A percentile compares a stretch with the other conserved stretches of the same genome.
phyloP scores from a whole-genome alignment of 2,113 vertebrate species.

The Nettapus auritus region DNA sequence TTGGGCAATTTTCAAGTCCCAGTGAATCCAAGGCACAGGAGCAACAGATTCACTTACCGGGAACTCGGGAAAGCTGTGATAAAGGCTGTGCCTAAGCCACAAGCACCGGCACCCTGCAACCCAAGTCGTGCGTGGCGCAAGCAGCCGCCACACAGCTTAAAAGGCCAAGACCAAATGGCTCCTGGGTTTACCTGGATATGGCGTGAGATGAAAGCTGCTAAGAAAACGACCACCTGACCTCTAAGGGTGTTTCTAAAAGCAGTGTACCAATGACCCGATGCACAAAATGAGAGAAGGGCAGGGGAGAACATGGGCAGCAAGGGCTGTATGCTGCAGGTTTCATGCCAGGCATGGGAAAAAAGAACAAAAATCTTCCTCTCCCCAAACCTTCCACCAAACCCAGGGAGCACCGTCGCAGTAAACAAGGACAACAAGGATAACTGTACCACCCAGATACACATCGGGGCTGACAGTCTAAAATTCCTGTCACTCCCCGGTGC shows the following conservation, averaged over 20 bases:
- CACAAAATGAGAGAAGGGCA: background rate
- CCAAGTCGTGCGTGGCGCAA: background rate
- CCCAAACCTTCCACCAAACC: background rate
- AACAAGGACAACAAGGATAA: accelerated
- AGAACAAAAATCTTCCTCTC: background rate
- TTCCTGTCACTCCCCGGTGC: background rate
- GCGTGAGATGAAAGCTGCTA: background rate
- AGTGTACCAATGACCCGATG: background rate
- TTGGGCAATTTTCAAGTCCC: background rate
- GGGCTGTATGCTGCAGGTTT: background rate
- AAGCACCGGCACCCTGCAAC: background rate
- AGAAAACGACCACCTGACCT: background rate
- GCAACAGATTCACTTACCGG: background rate
- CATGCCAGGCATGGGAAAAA: background rate
- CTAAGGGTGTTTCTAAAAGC: background rate
- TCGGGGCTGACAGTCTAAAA: background rate
- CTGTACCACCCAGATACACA: background rate
- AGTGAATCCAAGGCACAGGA: background rate
- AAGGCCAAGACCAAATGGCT: background rate
- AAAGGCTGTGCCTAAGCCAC: background rate
- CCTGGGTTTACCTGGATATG: background rate
- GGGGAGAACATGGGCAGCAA: background rate
- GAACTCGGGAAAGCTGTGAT: background rate
- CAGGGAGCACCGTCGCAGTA: accelerated
- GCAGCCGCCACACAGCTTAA: background rate